A percentile compares a stretch with the other conserved stretches of the same genome.
phyloP scores from a whole-genome alignment of 2,113 vertebrate species.

The Egretta garzetta region DNA sequence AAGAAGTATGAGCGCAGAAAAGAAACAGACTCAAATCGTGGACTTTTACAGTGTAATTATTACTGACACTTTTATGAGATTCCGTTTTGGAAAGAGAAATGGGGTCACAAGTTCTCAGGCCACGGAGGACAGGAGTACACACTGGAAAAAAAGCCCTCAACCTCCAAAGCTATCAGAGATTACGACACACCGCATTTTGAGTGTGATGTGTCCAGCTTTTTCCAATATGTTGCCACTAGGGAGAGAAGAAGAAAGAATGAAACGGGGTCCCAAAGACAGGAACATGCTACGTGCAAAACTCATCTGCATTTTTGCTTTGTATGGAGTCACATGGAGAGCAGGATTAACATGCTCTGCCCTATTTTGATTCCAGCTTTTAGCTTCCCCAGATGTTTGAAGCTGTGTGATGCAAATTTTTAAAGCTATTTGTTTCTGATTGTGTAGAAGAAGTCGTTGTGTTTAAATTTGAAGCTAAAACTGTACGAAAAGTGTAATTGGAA shows the following conservation, averaged over 20 bases:
- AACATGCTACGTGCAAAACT: neutral
- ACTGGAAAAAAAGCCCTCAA: neutral
- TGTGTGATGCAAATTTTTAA: conserved; percentile 27
- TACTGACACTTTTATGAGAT: neutral
- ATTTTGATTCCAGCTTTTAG: neutral
- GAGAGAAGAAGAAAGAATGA: neutral
- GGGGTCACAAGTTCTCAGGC: neutral
- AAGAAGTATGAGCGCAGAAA: neutral
- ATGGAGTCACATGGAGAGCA: neutral
- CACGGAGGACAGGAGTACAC: neutral
- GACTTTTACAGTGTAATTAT: neutral
- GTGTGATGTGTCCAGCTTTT: neutral
- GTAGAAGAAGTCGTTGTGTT: neutral
- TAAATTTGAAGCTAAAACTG: neutral
- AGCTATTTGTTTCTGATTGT: conserved; percentile 39
- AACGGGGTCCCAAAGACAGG: neutral
- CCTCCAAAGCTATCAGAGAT: neutral
- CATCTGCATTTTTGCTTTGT: conserved; percentile 29
- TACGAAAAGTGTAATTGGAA: neutral
- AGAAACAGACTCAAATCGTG: neutral
- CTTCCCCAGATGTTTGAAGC: conserved; percentile 50
- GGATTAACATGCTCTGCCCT: conserved; percentile 23
- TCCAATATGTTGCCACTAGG: neutral
- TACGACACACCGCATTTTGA: neutral
- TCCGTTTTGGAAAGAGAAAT: neutral